Evolutionary conservation across 2,888 invertebrate genomes (phyloP).

Genomic region (Galeopsomyia nigrocyanea): DNA sequence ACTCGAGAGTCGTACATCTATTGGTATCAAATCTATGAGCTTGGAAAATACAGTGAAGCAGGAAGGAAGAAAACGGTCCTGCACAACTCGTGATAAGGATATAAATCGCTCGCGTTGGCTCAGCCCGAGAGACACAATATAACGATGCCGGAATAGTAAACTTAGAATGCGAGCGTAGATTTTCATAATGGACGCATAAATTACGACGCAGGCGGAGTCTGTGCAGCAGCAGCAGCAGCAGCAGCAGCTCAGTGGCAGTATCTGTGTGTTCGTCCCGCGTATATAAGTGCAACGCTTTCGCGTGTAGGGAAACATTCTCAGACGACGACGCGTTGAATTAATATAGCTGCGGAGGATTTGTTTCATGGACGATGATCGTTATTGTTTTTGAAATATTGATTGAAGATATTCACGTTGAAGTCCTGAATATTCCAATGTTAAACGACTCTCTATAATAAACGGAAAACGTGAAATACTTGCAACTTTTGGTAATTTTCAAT

Average conservation of each 20-base stretch:
- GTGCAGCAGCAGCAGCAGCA: too few species aligned
- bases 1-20: too few species aligned
- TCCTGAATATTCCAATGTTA: too few species aligned
- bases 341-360: conserved; percentile 49
- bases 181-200: conserved; percentile 49
- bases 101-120: conserved; percentile 42
- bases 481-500: too few species aligned
- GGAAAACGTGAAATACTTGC: too few species aligned
- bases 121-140: conserved; percentile 59
- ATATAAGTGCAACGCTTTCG: not conserved
- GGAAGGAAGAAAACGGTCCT: not conserved
- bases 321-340: conserved; percentile 58
- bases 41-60: too few species aligned
- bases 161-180: conserved; percentile 47
- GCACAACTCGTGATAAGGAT: conserved; percentile 35
- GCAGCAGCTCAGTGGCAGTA: too few species aligned
- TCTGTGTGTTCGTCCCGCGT: not conserved
- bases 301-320: conserved; percentile 52
- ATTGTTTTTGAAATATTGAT: too few species aligned
- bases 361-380: too few species aligned
- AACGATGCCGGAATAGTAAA: conserved; percentile 54
- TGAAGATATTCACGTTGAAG: too few species aligned
- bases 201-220: conserved; percentile 34
- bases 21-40: too few species aligned
- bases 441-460: too few species aligned